These are phyloP conservation scores for Barbus barbus DNA, from an alignment of 2,113 vertebrate genomes.

Conservation along the genomic window DNA sequence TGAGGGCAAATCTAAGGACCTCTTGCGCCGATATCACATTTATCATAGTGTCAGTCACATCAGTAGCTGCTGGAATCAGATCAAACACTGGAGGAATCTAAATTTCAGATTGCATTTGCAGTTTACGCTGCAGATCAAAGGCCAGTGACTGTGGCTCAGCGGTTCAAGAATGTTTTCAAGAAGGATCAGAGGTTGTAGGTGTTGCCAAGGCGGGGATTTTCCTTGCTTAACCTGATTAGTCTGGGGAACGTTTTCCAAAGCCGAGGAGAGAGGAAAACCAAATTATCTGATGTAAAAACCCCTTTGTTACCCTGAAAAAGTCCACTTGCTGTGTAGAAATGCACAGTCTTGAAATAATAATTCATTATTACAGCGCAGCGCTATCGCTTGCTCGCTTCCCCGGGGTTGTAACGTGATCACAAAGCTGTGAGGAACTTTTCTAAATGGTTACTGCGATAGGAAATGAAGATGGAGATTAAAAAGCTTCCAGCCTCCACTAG, in stretches of 20 bases:
- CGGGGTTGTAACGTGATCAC: not conserved
- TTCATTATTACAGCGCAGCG: not conserved
- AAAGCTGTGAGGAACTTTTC: constrained; percentile 30
- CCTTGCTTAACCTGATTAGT: constrained; percentile 46
- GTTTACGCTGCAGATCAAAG: constrained; percentile 60
- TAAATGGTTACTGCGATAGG: constrained; percentile 50
- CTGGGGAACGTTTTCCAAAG: constrained; percentile 15
- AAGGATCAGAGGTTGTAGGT: constrained; percentile 45
- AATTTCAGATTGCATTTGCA: constrained; percentile 56
- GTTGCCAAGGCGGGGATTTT: constrained; percentile 50
- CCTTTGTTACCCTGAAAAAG: constrained; percentile 10
- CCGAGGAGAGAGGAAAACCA: not conserved
- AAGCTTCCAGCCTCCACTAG: constrained; percentile 53
- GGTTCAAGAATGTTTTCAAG: constrained; percentile 50
- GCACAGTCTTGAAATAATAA: constrained; percentile 21
- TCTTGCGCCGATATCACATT: constrained; percentile 44
- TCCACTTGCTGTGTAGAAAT: not conserved
- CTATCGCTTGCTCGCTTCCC: not conserved
- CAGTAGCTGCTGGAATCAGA: constrained; percentile 42
- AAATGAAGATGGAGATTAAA: constrained; percentile 62
- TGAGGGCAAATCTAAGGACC: constrained; percentile 5
- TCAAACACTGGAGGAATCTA: constrained; percentile 57
- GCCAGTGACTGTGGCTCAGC: constrained; percentile 40
- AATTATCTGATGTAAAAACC: not conserved
- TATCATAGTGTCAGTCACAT: constrained; percentile 54